phyloP scores from a whole-genome alignment of 2,888 invertebrate genomes.

The Saturnia pavonia region DNA sequence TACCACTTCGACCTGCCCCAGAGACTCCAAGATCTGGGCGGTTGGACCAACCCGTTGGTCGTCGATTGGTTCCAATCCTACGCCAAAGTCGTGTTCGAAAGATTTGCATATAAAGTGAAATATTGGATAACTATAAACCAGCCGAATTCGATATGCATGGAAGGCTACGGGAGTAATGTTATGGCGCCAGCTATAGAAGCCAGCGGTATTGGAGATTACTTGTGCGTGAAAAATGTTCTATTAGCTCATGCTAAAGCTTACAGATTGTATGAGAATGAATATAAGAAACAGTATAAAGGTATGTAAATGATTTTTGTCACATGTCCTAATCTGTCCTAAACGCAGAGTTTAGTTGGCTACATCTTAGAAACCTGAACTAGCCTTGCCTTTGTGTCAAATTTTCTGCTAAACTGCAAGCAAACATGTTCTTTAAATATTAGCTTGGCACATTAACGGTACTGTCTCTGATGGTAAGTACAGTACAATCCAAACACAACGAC shows the following conservation, averaged over 20 bases:
- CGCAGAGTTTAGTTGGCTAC: background rate
- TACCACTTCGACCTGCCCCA: slow-evolving; percentile 68
- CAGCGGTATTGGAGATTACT: slow-evolving; percentile 73
- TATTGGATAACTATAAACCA: slow-evolving; percentile 85
- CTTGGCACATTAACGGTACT: too few relatives aligned
- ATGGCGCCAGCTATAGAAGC: slow-evolving; percentile 60
- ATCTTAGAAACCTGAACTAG: background rate
- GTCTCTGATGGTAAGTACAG: too few relatives aligned
- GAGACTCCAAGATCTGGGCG: slow-evolving; percentile 58
- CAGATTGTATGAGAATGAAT: slow-evolving; percentile 64
- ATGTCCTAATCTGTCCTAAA: background rate
- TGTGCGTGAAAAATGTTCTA: slow-evolving; percentile 77
- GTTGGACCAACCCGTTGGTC: slow-evolving; percentile 57
- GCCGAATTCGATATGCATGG: slow-evolving; percentile 67
- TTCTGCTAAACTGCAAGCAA: too few relatives aligned
- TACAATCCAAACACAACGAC: too few relatives aligned
- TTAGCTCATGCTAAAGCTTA: slow-evolving; percentile 82
- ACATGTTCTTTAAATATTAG: too few relatives aligned
- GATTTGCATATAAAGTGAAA: slow-evolving; percentile 74
- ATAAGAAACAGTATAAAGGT: slow-evolving; percentile 58
- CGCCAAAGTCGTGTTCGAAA: slow-evolving; percentile 63
- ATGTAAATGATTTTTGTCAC: slow-evolving; percentile 16
- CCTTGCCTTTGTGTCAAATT: background rate
- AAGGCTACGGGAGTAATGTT: slow-evolving; percentile 65
- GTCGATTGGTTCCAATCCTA: slow-evolving; percentile 74